phyloP scores from a whole-genome alignment of 1,140 invertebrate species.

The Drosophila nikananu region DNA sequence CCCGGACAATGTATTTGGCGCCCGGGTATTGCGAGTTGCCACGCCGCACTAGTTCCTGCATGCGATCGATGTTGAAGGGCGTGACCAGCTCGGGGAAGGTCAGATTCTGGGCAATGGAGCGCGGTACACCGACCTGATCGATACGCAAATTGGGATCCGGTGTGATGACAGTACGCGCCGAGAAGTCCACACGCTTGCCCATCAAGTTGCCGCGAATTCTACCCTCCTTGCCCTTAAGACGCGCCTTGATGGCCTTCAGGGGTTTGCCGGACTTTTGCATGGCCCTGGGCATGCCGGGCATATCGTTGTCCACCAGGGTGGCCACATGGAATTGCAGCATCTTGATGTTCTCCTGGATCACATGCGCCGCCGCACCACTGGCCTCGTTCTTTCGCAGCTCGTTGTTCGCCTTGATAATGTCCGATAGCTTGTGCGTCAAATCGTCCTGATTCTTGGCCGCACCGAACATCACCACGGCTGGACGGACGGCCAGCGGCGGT shows the following conservation, averaged over 20 bases:
- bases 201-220: conserved; percentile 99
- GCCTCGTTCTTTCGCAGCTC: conserved; percentile 98
- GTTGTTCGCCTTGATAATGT: conserved; percentile 99
- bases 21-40: conserved; percentile 99
- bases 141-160: conserved; percentile 99
- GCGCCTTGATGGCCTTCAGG: conserved; percentile 97
- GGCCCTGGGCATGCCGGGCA: conserved; percentile 98
- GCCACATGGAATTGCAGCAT: conserved; percentile 99
- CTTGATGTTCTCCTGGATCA: conserved; percentile 98
- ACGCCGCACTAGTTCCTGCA: conserved; percentile 97
- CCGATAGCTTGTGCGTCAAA: conserved; percentile 99
- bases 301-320: conserved; percentile 99
- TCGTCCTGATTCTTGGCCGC: conserved; percentile 99
- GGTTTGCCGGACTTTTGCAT: conserved; percentile 99
- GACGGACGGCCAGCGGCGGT: conserved; percentile 96
- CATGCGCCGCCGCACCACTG: conserved; percentile 97
- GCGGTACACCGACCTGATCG: conserved; percentile 99
- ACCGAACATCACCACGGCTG: conserved; percentile 99
- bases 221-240: conserved; percentile 98
- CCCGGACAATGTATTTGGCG: conserved; percentile 99
- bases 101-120: conserved; percentile 99
- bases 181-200: conserved; percentile 99
- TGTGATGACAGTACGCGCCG: conserved; percentile 99
- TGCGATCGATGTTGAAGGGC: conserved; percentile 99
- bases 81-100: conserved; percentile 99